Conservation (phyloP, 2,113 vertebrate species). For the Drymodes brunneopygia region DNA sequence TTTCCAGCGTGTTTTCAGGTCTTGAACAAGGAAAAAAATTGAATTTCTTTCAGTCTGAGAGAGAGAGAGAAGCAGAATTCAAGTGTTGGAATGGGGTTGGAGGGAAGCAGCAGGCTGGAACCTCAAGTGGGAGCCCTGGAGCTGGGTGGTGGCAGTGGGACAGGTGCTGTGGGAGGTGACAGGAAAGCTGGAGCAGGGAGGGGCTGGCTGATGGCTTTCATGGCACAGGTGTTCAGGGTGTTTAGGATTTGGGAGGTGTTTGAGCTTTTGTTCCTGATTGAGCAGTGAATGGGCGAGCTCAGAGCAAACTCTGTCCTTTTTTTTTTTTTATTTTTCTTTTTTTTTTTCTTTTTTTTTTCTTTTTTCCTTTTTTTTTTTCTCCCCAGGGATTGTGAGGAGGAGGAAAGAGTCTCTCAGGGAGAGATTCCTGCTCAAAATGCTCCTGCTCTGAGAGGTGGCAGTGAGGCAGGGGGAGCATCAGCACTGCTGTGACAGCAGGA, state of each 20-base stretch:
- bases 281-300: not conserved
- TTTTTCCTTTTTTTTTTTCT: fast-evolving
- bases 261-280: not conserved
- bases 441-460: not conserved
- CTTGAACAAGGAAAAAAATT: not conserved
- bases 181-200: not conserved
- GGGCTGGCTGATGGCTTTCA: not conserved
- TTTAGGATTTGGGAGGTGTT: not conserved
- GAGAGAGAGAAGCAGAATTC: not conserved
- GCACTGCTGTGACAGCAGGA: not conserved
- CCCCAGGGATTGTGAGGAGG: fast-evolving
- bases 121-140: fast-evolving
- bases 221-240: not conserved
- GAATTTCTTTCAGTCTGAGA: not conserved
- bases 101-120: not conserved
- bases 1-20: not conserved
- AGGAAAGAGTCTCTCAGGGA: not conserved
- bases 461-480: not conserved
- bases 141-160: not conserved
- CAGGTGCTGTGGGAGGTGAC: fast-evolving
- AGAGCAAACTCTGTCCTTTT: not conserved
- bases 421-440: not conserved
- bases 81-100: not conserved
- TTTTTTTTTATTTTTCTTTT: fast-evolving
- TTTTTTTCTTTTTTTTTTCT: fast-evolving